Evolutionary conservation across 2,797 vertebrate species (phyloP), one percentile per base, ranked within the genome.

Genomic region (Typhlichthys eigenmanni): DNA sequence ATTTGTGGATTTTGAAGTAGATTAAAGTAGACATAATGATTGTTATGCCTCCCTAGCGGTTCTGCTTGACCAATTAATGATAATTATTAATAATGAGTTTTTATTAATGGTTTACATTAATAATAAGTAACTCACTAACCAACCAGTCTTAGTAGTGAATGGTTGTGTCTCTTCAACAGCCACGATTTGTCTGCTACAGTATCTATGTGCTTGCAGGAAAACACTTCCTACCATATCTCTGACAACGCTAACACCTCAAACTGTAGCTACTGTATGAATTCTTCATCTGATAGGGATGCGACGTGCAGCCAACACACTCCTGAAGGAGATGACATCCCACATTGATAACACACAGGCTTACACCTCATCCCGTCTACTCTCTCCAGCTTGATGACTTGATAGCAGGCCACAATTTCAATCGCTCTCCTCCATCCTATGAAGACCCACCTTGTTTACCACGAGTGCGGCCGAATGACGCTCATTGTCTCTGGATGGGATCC

Each of bases 161-260:
- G 4, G 16, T 38, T 6, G 62, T 48, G 0, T 71, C 60, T 38
- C 47, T 54, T 12, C 46, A 62, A 29, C 17, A 7, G 60, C 17
- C 14, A 12, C 13, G 16, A 68, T 58, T 70, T 56, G 32, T 56
- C 3, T 52, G 13, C 56, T 29, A 24, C 24, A 24, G 24, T 71
- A 16, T 69, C 71, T 65, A 66, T 66, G 51, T 50, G 7, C n/a
- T 13, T 59, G 57, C 53, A 61, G 53, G 56, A 75, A 76, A 75
- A 66, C 59, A 79, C 60, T 76, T 85, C 78, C 71, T 61, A 47
- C 13, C 59, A 52, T 71, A 83, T 84, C 71, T 81, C 47, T 62
- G 50, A n/a, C 63, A 59, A 45, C n/a, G 47, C 71, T 61, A 79
- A 73, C 67, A 58, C 65, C 69, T 38, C 34, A 38, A 6, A 9